A percentile compares a stretch with the other conserved stretches of the same genome.
phyloP scores from a whole-genome alignment of 2,888 invertebrate species.

The Drosophila prolongata region DNA sequence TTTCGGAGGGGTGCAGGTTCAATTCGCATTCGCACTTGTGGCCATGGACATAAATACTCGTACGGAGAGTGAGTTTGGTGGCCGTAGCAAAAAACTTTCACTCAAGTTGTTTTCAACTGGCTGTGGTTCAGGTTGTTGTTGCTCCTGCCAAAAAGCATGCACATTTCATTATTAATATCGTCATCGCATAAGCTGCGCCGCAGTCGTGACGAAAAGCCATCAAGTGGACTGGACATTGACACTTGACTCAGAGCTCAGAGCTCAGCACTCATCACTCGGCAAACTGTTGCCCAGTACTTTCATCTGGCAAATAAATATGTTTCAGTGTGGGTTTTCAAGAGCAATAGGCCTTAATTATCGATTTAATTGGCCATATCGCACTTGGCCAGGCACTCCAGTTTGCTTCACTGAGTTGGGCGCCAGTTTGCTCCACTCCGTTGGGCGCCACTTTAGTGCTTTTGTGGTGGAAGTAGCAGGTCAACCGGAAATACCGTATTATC shows the following conservation, averaged over 20 bases:
- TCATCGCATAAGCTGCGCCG: slow-evolving; percentile 52
- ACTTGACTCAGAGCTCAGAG: slow-evolving; percentile 55
- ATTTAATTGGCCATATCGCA: slow-evolving; percentile 57
- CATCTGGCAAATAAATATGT: slow-evolving; percentile 56
- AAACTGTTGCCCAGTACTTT: slow-evolving; percentile 55
- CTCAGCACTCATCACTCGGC: slow-evolving; percentile 28
- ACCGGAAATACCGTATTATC: slow-evolving; percentile 76
- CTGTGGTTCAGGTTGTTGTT: slow-evolving; percentile 40
- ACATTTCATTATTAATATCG: slow-evolving; percentile 67
- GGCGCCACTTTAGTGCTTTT: not conserved
- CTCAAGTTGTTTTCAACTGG: slow-evolving; percentile 66
- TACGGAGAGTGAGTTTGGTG: slow-evolving; percentile 37
- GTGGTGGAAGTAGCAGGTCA: slow-evolving; percentile 40
- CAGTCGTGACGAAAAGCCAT: slow-evolving; percentile 75
- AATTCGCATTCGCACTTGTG: slow-evolving; percentile 49
- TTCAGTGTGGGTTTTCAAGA: slow-evolving; percentile 31
- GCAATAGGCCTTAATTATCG: slow-evolving; percentile 51
- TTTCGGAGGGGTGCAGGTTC: slow-evolving; percentile 45
- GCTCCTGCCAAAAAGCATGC: slow-evolving; percentile 73
- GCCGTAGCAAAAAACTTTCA: slow-evolving; percentile 68
- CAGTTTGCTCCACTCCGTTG: slow-evolving; percentile 45
- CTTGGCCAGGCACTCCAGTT: slow-evolving; percentile 23
- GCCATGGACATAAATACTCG: slow-evolving; percentile 36
- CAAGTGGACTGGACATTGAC: slow-evolving; percentile 74
- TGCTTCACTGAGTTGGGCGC: slow-evolving; percentile 6